Evolutionary conservation across 2,888 invertebrate genomes (phyloP).

Genomic region (Periphyllus acericola): DNA sequence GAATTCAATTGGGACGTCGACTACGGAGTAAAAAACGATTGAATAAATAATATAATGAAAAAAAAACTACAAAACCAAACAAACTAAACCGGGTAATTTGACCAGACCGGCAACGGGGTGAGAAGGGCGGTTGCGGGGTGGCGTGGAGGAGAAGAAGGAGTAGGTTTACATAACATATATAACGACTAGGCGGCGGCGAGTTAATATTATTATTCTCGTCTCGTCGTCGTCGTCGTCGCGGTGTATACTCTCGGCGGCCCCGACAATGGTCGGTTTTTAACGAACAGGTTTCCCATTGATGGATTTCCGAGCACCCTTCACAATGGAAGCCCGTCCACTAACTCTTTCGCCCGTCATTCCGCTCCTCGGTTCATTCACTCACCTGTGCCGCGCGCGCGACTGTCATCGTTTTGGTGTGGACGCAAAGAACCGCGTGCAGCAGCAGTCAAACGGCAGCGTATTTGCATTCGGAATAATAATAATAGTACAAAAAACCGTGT

Average conservation of each 20-base stretch:
- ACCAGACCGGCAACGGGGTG: not conserved
- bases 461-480: slow-evolving; percentile 24
- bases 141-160: slow-evolving; percentile 9
- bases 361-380: slow-evolving; percentile 21
- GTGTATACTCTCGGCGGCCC: slow-evolving; percentile 24
- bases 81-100: slow-evolving; percentile 44
- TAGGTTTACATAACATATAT: slow-evolving; percentile 1
- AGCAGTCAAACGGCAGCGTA: not conserved
- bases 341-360: slow-evolving; percentile 49
- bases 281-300: slow-evolving; percentile 61
- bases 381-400: not conserved
- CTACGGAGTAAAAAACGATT: slow-evolving; percentile 18
- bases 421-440: not conserved
- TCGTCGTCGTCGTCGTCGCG: slow-evolving; percentile 43
- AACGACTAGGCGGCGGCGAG: slow-evolving; percentile 8
- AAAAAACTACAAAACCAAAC: slow-evolving; percentile 34
- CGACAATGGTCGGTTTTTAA: slow-evolving; percentile 58
- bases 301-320: slow-evolving; percentile 58
- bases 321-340: slow-evolving; percentile 34
- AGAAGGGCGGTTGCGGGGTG: no score
- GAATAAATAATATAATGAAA: slow-evolving; percentile 10
- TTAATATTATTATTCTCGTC: slow-evolving; percentile 57
- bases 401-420: not conserved
- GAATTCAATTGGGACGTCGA: slow-evolving; percentile 40
- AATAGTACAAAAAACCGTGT: not conserved